Percentiles rank a stretch among this genome's conserved stretches.
Evolutionary conservation across 2,113 vertebrate species (phyloP).

Genomic region (Syrrhaptes paradoxus): DNA sequence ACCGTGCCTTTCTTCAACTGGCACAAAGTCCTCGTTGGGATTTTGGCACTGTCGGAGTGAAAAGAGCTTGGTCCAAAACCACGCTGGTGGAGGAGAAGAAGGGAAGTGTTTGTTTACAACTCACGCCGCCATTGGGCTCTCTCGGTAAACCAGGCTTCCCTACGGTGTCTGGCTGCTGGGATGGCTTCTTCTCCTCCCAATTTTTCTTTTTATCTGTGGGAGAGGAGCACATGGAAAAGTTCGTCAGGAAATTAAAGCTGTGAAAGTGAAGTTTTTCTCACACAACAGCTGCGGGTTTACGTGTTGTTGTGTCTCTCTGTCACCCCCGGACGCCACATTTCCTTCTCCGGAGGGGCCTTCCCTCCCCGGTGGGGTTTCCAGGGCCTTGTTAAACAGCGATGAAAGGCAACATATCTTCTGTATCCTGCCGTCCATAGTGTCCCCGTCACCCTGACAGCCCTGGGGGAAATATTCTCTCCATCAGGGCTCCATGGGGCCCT

Average conservation of each 20-base stretch:
- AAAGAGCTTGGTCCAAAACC: not conserved
- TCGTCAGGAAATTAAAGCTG: slow-evolving; percentile 22
- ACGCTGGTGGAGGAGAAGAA: not conserved
- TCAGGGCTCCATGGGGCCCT: not conserved
- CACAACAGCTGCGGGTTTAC: slow-evolving; percentile 4
- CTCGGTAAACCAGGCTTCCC: not conserved
- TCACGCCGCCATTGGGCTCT: not conserved
- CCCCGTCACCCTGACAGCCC: not conserved
- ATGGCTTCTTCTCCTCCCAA: not conserved
- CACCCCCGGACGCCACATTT: not conserved
- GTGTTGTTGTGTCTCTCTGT: not conserved
- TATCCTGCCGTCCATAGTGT: not conserved
- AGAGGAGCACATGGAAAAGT: slow-evolving; percentile 28
- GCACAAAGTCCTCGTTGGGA: slow-evolving; percentile 38
- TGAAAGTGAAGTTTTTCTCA: not conserved
- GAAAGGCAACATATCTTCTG: not conserved
- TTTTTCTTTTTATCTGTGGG: not conserved
- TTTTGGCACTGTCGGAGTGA: not conserved
- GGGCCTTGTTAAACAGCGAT: not conserved
- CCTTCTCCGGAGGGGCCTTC: not conserved
- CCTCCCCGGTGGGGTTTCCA: not conserved
- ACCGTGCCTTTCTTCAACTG: slow-evolving; percentile 25
- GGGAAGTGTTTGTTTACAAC: slow-evolving; percentile 54
- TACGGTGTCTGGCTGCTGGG: not conserved
- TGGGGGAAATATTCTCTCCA: fast-evolving